phyloP scores from a whole-genome alignment of 1,140 invertebrate species.

The Colletes latitarsis region DNA sequence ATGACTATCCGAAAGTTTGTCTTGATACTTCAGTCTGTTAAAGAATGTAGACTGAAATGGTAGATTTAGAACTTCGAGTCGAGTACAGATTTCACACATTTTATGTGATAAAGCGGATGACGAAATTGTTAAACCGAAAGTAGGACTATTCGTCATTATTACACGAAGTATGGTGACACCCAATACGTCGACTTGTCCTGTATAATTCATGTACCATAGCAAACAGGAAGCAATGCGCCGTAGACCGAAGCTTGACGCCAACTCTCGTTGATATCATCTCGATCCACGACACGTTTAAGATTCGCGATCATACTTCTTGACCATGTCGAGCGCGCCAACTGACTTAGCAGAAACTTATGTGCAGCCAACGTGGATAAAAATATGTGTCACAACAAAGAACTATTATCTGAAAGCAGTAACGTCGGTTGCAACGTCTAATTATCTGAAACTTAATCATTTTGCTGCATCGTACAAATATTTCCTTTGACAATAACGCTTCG shows the following conservation, averaged over 20 bases:
- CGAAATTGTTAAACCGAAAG: constrained; percentile 42
- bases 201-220: constrained; percentile 54
- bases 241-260: constrained; percentile 63
- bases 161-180: constrained; percentile 9
- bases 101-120: constrained; percentile 16
- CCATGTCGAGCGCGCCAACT: constrained; percentile 21
- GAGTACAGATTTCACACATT: constrained; percentile 4
- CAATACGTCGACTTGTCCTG: constrained; percentile 36
- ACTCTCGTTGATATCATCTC: constrained; percentile 62
- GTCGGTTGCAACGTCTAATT: background rate
- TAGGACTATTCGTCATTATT: constrained; percentile 34
- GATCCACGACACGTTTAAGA: constrained; percentile 44
- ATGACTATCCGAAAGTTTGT: too few relatives aligned
- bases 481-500: too few relatives aligned
- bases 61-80: too few relatives aligned
- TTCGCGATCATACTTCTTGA: constrained; percentile 33
- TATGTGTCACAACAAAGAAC: background rate
- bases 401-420: background rate
- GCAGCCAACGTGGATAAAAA: constrained; percentile 5
- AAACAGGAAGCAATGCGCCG: constrained; percentile 64
- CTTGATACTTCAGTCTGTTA: too few relatives aligned
- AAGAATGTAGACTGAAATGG: too few relatives aligned
- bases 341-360: constrained; percentile 1
- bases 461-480: too few relatives aligned
- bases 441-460: background rate